Base-by-base conservation (phyloP, 2,113 vertebrate species). In the Corapipo altera region DNA sequence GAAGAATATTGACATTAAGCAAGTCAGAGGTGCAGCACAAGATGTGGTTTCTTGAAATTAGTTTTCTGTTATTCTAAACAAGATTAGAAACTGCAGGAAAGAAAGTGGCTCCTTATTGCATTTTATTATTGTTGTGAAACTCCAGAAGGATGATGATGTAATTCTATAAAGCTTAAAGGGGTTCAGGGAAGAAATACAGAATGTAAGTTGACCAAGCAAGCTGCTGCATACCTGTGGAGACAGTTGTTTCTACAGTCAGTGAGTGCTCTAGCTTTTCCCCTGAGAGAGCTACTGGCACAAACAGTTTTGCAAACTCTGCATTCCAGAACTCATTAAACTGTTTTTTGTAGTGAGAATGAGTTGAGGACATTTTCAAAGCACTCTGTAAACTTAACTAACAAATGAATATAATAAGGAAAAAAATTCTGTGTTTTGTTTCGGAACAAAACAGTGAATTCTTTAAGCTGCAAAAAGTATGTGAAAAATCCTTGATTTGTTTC, bases 11-110 rank as follows among this genome's bases (percentile, higher is more conserved):
- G 74, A 52, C 8, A 2, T 59, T 73, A 82, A 44, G 70, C 7
- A 18, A 69, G 39, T 73, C 69, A 66, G 46, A 39, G 75, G 55
- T 1, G 0, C 76, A 81, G 81, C 6, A 32, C 2, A 11, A 72
- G 32, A 75, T 91, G 74, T 37, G n/a, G 17, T 91, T 94, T 91
- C 58, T 79, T 82, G 58, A 84, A 94, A 92, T 73, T 79, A 78
- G 6, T 74, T 94, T 84, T 91, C 49, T 90, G 46, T 85, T 85
- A 88, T 81, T 93, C 62, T 86, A 82, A 92, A 84, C 55, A 92
- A 73, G 73, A 76, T 91, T 75, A 92, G 79, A 96, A 89, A 67
- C 57, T 91, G 43, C 52, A 81, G 65, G 30, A 73, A 61, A 67
- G 73, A 73, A 95, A 90, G 51, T 91, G 69, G 62, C 43, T 85